Base-by-base conservation (phyloP, 2,113 vertebrate genomes). In the Corythornis madagascariensis region DNA sequence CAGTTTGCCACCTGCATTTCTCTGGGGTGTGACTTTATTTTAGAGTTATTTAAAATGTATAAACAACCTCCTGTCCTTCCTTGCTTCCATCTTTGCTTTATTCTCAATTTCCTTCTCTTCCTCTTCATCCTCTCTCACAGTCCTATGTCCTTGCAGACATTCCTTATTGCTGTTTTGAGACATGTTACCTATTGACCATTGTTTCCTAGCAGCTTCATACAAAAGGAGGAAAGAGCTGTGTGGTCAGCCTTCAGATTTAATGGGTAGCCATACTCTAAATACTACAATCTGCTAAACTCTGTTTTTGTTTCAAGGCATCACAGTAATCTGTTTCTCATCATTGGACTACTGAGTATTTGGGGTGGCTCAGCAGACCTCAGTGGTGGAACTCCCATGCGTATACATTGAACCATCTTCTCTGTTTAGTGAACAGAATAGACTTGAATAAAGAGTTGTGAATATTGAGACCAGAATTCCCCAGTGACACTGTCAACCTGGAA, bases 1-100 rank as follows among this genome's bases (percentile, higher is more conserved):
- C 79, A 53, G 47, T 92, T 83, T 77, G 95, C 82, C 95, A 96
- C 92, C 91, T 96, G 89, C 89, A 76, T 65, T 40, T 88, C 61
- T 64, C 69, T 35, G 69, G 43, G 29, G 21, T 29, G 40, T 76
- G 69, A 86, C 82, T 94, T 92, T 56, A 92, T 92, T 94, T 95
- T 89, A 77, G 60, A 80, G 72, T 67, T 88, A 74, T 61, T 95
- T 40, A 86, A 78, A 75, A 64, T 7, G 6, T 45, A 43, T 83
- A 78, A 95, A 86, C 86, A 95, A 72, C 92, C 89, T 83, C 74
- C 78, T 94, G 84, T 86, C 88, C 95, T 96, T 95, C 92, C 96
- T 94, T 57, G 9, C 38, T 92, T 96, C 76, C 91, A 88, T 64
- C 67, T 91, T 83, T 93, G 60, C 89, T 92, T 92, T 92, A 75